Percentiles rank a stretch among this genome's conserved stretches.
phyloP scores from a whole-genome alignment of 2,797 vertebrate species.

The Neosalanx taihuensis region DNA sequence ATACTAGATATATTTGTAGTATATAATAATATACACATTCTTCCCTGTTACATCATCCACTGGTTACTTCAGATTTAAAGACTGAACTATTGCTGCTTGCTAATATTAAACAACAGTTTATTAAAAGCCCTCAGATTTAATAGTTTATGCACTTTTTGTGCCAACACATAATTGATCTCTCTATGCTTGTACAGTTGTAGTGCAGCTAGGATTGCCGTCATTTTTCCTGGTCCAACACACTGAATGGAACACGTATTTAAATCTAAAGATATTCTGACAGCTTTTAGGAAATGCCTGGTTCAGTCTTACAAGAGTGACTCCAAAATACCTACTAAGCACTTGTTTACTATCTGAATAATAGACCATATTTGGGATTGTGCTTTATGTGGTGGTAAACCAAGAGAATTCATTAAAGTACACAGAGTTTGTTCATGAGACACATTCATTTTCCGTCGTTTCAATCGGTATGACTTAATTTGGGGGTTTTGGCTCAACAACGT shows the following conservation, averaged over 20 bases:
- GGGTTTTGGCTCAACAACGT: constrained; percentile 39
- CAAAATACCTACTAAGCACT: constrained; percentile 28
- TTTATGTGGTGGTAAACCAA: constrained; percentile 53
- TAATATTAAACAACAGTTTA: constrained; percentile 66
- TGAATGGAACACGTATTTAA: background rate
- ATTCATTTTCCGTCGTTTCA: constrained; percentile 55
- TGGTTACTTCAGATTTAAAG: constrained; percentile 51
- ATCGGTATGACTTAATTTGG: constrained; percentile 52
- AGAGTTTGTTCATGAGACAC: constrained; percentile 54
- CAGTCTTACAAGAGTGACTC: constrained; percentile 21
- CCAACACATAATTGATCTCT: constrained; percentile 24
- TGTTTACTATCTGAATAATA: constrained; percentile 53
- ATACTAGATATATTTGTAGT: constrained; percentile 1
- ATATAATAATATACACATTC: constrained; percentile 52
- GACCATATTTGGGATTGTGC: constrained; percentile 42
- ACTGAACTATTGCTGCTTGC: constrained; percentile 50
- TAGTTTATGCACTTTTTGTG: constrained; percentile 60
- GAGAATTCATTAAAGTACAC: constrained; percentile 59
- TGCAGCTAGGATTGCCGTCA: background rate
- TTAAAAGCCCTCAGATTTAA: constrained; percentile 42
- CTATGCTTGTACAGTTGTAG: no score
- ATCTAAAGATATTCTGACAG: background rate
- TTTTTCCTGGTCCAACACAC: background rate
- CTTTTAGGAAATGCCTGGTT: constrained; percentile 11
- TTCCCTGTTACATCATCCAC: constrained; percentile 48